Percentiles rank a stretch among this genome's conserved stretches.
Evolutionary conservation across 2,888 invertebrate species (phyloP).

Genomic region (Pyrrhia umbra): DNA sequence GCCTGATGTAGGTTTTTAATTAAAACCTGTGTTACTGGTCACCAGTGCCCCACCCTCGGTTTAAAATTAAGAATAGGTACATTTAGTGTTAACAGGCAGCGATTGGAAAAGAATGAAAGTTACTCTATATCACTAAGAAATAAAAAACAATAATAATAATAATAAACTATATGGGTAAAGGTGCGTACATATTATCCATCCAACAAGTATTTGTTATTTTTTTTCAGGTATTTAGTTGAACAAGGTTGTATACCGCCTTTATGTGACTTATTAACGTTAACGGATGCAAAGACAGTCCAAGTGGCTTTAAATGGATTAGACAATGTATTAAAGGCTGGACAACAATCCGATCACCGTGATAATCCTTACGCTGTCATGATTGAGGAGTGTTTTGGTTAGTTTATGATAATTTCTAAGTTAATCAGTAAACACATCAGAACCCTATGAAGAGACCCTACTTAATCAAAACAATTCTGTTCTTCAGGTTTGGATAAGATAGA

Average conservation of each 20-base stretch:
- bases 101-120: too few species aligned
- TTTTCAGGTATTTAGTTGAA: constrained; percentile 91
- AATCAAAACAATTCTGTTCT: constrained; percentile 59
- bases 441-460: too few species aligned
- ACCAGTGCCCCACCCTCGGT: too few species aligned
- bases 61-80: not conserved
- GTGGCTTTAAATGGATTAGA: constrained; percentile 98
- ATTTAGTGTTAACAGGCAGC: too few species aligned
- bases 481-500: constrained; percentile 99
- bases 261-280: constrained; percentile 97
- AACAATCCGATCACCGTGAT: constrained; percentile 94
- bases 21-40: too few species aligned
- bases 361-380: constrained; percentile 97
- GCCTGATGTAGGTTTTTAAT: too few species aligned
- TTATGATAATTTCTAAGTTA: too few species aligned
- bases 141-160: too few species aligned
- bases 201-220: constrained; percentile 27
- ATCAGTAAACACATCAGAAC: too few species aligned
- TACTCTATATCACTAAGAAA: too few species aligned
- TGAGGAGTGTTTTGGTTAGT: constrained; percentile 97
- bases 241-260: constrained; percentile 97
- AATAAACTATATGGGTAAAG: too few species aligned
- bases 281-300: constrained; percentile 98
- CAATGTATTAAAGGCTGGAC: constrained; percentile 97
- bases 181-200: too few species aligned